These are phyloP conservation scores for Drosophila prolongata DNA, from an alignment of 2,888 invertebrate species.

Conservation along the genomic window DNA sequence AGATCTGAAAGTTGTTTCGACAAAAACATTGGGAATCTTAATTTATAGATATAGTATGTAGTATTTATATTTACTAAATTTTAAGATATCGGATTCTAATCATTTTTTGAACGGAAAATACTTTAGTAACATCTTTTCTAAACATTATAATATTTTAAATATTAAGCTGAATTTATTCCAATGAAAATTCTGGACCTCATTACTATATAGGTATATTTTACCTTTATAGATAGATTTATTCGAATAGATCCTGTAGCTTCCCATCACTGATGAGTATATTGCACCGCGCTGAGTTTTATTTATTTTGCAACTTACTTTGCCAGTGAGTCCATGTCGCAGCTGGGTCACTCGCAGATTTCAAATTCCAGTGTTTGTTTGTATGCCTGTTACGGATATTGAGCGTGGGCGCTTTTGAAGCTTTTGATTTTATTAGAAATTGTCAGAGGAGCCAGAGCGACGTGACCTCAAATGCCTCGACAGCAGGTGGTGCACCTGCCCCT, in stretches of 20 bases:
- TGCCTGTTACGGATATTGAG: conserved; percentile 59
- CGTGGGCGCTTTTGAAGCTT: conserved; percentile 57
- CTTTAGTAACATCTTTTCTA: too few species aligned
- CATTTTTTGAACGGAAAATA: too few species aligned
- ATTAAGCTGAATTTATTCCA: too few species aligned
- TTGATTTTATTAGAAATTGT: conserved; percentile 78
- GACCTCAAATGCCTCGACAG: conserved; percentile 49
- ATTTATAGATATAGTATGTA: too few species aligned
- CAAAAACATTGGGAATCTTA: too few species aligned
- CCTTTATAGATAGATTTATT: too few species aligned
- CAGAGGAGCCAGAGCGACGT: conserved; percentile 52
- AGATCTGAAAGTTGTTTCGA: too few species aligned
- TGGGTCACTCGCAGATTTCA: conserved; percentile 50
- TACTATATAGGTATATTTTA: too few species aligned
- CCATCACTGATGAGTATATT: conserved; percentile 39
- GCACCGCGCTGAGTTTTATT: conserved; percentile 65
- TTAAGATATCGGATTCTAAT: too few species aligned
- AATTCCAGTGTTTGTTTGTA: conserved; percentile 45
- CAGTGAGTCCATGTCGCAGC: conserved; percentile 54
- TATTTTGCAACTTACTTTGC: conserved; percentile 63
- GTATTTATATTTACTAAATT: too few species aligned
- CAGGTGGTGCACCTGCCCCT: conserved; percentile 28
- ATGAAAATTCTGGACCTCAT: too few species aligned
- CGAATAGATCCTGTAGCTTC: not conserved
- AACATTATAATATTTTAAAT: too few species aligned